Evolutionary conservation across 2,888 invertebrate genomes (phyloP).

Genomic region (Tiliacea aurago): DNA sequence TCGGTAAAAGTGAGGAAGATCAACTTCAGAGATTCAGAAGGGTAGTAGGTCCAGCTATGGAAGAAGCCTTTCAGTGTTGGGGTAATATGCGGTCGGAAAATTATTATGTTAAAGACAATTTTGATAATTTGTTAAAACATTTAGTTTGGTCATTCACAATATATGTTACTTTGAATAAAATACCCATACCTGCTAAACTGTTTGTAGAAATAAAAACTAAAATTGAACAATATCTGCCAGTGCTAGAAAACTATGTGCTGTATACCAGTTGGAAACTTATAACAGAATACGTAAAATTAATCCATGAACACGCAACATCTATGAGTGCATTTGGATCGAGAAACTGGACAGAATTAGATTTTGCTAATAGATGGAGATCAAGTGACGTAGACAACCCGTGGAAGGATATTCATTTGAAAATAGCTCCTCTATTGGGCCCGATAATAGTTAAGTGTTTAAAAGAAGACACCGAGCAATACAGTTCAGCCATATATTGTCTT

Average conservation of each 20-base stretch:
- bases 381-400: conserved; percentile 32
- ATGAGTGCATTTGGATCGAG: conserved; percentile 7
- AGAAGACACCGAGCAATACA: conserved; percentile 59
- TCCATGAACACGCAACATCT: conserved; percentile 22
- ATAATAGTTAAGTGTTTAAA: conserved; percentile 58
- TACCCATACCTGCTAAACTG: conserved; percentile 15
- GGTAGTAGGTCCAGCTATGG: conserved; percentile 28
- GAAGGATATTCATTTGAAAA: conserved; percentile 57
- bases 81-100: not conserved
- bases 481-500: conserved; percentile 53
- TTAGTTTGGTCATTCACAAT: conserved; percentile 9
- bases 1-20: conserved; percentile 26
- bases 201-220: conserved; percentile 61
- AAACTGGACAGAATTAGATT: conserved; percentile 22
- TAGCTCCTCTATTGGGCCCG: conserved; percentile 61
- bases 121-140: not conserved
- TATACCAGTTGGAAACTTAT: conserved; percentile 69
- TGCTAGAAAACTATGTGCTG: conserved; percentile 51
- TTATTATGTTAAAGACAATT: conserved; percentile 23
- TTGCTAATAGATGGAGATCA: conserved; percentile 5
- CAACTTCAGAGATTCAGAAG: conserved; percentile 28
- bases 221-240: conserved; percentile 55
- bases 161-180: conserved; percentile 24
- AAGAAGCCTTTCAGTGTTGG: conserved; percentile 27
- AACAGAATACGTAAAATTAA: conserved; percentile 60